Percentiles rank a stretch among this genome's conserved stretches.
phyloP scores from a whole-genome alignment of 2,888 invertebrate species.

The Stenichneumon culpator region DNA sequence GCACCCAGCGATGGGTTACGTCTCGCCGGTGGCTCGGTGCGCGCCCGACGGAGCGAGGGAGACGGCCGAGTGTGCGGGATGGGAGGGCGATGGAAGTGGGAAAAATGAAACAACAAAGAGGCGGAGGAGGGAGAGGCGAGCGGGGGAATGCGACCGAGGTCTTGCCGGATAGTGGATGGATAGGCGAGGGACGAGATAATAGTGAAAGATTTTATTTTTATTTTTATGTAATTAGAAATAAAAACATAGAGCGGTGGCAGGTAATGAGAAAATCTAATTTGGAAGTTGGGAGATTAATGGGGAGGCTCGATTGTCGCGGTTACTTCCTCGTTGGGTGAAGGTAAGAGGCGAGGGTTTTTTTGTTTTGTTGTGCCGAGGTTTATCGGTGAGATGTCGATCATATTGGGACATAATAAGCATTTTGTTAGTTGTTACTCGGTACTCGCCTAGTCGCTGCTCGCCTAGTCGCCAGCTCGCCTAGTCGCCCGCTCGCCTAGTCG shows the following conservation, averaged over 20 bases:
- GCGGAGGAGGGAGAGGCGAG: neutral
- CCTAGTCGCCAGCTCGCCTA: too few relatives aligned
- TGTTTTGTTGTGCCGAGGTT: too few relatives aligned
- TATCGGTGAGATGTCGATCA: too few relatives aligned
- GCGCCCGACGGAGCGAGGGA: too few relatives aligned
- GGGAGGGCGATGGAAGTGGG: too few relatives aligned
- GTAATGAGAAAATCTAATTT: constrained; percentile 21
- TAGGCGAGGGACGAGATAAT: constrained; percentile 32
- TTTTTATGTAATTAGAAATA: too few relatives aligned
- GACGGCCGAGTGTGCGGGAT: neutral
- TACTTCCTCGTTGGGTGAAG: neutral
- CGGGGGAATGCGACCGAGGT: constrained; percentile 16
- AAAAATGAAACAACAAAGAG: constrained; percentile 14
- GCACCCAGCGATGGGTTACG: constrained; percentile 23
- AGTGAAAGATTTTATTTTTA: too few relatives aligned
- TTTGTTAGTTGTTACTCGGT: too few relatives aligned
- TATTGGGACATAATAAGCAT: too few relatives aligned
- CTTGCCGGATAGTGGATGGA: constrained; percentile 10
- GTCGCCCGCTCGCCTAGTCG: too few relatives aligned
- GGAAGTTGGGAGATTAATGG: neutral
- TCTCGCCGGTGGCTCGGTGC: constrained; percentile 43
- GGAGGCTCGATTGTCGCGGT: neutral
- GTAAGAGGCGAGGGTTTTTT: too few relatives aligned
- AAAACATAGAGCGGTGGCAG: neutral
- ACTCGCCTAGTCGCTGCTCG: too few relatives aligned